Evolutionary conservation across 2,797 vertebrate species (phyloP).

Genomic region (Ctenochaetus hawaiiensis): DNA sequence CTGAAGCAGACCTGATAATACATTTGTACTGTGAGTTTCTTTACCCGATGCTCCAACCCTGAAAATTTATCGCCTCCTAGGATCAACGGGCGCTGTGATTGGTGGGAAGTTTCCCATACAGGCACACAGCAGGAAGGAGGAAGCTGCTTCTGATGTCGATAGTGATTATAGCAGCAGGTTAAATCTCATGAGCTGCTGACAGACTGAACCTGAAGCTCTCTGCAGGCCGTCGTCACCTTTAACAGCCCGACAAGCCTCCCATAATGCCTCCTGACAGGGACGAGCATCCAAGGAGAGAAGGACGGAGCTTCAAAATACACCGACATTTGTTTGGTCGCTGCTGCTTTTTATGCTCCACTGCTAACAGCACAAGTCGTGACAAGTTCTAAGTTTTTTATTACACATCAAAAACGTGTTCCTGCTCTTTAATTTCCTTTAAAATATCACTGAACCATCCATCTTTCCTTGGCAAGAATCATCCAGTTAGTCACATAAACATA

Average conservation of each 20-base stretch:
- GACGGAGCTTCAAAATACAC: background rate
- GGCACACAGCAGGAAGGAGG: conserved; percentile 22
- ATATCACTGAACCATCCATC: too few species aligned
- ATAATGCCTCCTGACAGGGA: conserved; percentile 49
- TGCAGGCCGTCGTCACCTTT: conserved; percentile 36
- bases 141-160: conserved; percentile 35
- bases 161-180: conserved; percentile 36
- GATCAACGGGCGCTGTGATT: conserved; percentile 10
- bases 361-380: conserved; percentile 3
- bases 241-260: conserved; percentile 9
- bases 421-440: background rate
- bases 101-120: conserved; percentile 28
- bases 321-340: background rate
- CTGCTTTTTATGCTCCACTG: background rate
- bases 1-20: background rate
- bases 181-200: conserved; percentile 31
- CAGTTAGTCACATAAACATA: background rate
- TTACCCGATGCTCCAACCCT: background rate
- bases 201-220: conserved; percentile 33
- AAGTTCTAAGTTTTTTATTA: background rate
- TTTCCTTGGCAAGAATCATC: too few species aligned
- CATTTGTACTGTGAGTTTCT: background rate
- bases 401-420: background rate
- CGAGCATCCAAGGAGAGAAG: conserved; percentile 32
- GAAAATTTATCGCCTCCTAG: too few species aligned